Conservation (phyloP, 2,113 vertebrate genomes). For the Aleadryas rufinucha region DNA sequence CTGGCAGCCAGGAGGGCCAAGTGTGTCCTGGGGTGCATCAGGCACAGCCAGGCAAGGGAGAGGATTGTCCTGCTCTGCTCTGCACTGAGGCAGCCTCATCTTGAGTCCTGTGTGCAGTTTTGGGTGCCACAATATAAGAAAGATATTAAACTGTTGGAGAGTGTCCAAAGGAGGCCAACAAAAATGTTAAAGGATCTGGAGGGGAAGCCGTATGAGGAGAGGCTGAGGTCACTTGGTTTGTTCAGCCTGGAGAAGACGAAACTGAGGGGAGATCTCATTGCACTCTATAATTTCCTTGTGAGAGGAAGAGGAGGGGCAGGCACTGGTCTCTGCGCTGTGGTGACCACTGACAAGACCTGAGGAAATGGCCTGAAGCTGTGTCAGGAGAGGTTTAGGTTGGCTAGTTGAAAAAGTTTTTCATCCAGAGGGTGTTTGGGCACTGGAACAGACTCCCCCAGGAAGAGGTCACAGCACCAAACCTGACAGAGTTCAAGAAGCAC, state of each 20-base stretch:
- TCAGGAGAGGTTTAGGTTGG: neutral
- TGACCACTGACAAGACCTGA: neutral
- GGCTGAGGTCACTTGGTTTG: neutral
- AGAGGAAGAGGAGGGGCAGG: neutral
- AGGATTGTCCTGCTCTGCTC: neutral
- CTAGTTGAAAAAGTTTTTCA: neutral
- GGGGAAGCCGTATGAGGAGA: fast-evolving
- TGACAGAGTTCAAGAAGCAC: neutral
- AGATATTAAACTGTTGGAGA: neutral
- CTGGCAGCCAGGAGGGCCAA: neutral
- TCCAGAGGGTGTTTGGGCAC: fast-evolving
- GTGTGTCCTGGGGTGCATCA: neutral
- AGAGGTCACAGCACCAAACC: neutral
- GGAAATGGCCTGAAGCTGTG: neutral
- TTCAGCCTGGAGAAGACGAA: neutral
- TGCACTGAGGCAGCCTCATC: neutral
- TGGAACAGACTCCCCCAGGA: neutral
- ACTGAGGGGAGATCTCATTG: neutral
- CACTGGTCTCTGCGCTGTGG: neutral
- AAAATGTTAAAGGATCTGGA: neutral
- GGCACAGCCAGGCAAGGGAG: fast-evolving
- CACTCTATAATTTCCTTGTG: neutral
- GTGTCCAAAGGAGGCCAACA: neutral
- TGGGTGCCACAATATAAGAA: neutral
- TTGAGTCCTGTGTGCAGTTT: neutral